Evolutionary conservation across 2,797 vertebrate species (phyloP).

Genomic region (Dicrostonyx torquatus): DNA sequence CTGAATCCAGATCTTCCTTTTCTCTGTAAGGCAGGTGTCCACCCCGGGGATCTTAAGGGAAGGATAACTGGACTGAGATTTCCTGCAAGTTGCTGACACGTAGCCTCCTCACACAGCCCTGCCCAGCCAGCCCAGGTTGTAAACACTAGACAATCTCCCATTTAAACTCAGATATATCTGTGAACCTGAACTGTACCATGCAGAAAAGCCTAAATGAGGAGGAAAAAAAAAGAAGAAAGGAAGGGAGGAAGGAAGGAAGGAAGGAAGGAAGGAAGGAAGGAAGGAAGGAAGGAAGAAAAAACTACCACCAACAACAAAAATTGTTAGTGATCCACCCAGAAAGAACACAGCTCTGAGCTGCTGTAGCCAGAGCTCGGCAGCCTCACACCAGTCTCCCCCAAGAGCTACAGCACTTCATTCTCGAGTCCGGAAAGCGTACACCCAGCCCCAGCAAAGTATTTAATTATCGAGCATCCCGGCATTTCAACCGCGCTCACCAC

Average conservation of each 20-base stretch:
- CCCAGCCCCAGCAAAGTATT: background rate
- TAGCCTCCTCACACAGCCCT: background rate
- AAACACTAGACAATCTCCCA: background rate
- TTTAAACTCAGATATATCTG: background rate
- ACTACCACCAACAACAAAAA: background rate
- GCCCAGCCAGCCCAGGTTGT: background rate
- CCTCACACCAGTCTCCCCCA: rapidly evolving
- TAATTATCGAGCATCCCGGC: background rate
- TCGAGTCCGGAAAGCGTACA: rapidly evolving
- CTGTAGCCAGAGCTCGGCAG: background rate
- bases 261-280: too few species aligned
- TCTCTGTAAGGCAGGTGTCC: background rate
- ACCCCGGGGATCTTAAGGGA: background rate
- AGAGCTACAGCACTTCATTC: background rate
- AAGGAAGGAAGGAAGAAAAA: background rate
- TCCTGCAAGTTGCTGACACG: background rate
- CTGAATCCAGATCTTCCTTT: background rate
- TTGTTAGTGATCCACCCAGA: background rate
- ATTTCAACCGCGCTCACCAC: background rate
- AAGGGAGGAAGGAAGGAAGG: too few species aligned
- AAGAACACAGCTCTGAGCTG: background rate
- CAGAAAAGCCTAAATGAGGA: background rate
- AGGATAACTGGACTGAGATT: background rate
- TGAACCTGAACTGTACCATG: background rate
- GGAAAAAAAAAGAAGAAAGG: background rate